Base-by-base conservation (phyloP, 2,797 vertebrate genomes). In the Lophotriccus pileatus region DNA sequence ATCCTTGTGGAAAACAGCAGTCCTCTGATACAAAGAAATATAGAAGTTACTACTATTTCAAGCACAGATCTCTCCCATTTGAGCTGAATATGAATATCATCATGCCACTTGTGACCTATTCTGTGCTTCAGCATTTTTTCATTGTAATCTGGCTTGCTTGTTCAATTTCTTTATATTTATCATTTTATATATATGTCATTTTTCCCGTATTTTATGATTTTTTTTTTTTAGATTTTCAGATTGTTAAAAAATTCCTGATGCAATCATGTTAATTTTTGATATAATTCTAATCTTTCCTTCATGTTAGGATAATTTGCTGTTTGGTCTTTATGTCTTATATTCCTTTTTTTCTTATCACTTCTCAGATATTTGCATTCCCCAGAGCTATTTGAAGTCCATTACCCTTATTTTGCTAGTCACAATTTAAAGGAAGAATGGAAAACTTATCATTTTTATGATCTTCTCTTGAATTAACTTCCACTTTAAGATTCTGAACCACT, bases 371-470 rank as follows among this genome's bases (percentile, higher is more conserved):
- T 84, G 63, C 76, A 94, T 89, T 87, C 87, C 88, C 81, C 67
- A 74, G 86, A 92, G 88, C 87, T 84, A 93, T 94, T 95, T 93
- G 90, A 89, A 94, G 78, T 89, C 93, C 96, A 92, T 95, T 96
- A 95, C 70, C 90, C 60, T 95, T 95, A 95, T 95, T 96, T 96
- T 95, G 86, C 94, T 96, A 92, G 87, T 90, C 0, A 6, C 90
- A 90, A 64, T 95, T 96, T 88, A 94, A 90, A 93, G 63, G 50
- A 93, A 94, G 93, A 84, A 94, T 55, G 19, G 80, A 84, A 82
- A 63, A 87, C 80, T 86, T 96, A 84, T 82, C 85, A 76, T 88
- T 93, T 94, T 94, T 93, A 94, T 81, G 62, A 94, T 95, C 96
- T 92, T 82, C 84, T 60, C 88, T 95, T 87, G 88, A 96, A 95